phyloP scores from a whole-genome alignment of 2,797 vertebrate species.

The Salmo trutta region DNA sequence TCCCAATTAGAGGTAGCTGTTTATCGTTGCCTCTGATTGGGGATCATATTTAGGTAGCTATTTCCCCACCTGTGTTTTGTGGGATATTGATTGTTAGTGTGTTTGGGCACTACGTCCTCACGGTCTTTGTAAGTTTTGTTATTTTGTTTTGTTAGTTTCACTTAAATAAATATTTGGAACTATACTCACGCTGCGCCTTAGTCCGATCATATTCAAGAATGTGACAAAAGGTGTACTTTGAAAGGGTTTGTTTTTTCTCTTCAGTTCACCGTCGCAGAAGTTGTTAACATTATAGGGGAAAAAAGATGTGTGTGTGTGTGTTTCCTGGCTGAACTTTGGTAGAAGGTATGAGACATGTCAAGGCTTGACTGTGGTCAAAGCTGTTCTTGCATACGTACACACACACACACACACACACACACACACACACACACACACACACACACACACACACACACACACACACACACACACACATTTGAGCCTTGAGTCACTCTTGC shows the following conservation, averaged over 20 bases:
- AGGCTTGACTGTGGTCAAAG: constrained; percentile 83
- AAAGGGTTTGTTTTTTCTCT: constrained; percentile 25
- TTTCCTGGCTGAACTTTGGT: constrained; percentile 91
- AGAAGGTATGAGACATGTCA: constrained; percentile 91
- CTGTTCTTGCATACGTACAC: constrained; percentile 75
- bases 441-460: constrained; percentile 55
- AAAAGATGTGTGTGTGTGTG: constrained; percentile 71
- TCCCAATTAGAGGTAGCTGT: too few relatives aligned
- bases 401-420: too few relatives aligned
- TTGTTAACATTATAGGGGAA: constrained; percentile 78
- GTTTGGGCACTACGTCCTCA: too few relatives aligned
- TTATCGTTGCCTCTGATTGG: too few relatives aligned
- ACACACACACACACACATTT: constrained; percentile 31
- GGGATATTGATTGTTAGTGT: too few relatives aligned
- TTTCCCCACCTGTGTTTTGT: too few relatives aligned
- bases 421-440: constrained; percentile 48
- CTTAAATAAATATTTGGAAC: too few relatives aligned
- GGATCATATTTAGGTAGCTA: too few relatives aligned
- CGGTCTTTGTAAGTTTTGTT: too few relatives aligned
- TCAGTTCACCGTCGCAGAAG: constrained; percentile 56
- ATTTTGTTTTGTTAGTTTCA: too few relatives aligned
- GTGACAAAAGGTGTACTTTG: constrained; percentile 19
- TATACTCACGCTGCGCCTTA: too few relatives aligned
- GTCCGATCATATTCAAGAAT: too few relatives aligned
- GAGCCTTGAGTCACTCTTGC: constrained; percentile 73